Evolutionary conservation across 2,113 vertebrate species (phyloP).

Genomic region (Boulengeromyrus knoepffleri): DNA sequence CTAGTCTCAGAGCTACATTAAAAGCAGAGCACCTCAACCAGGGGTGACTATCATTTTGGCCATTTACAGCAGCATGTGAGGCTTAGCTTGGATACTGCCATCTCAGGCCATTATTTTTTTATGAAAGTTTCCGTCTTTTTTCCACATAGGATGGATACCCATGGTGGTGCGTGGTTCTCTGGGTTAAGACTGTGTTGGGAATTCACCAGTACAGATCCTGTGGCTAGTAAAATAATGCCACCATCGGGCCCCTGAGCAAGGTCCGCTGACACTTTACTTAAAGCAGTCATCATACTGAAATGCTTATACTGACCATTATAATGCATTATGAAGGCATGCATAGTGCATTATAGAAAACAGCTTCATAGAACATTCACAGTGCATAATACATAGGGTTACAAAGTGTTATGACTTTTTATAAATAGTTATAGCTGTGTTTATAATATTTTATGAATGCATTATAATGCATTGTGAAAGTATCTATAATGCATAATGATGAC

Average conservation of each 20-base stretch:
- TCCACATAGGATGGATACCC: background rate
- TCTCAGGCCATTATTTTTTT: background rate
- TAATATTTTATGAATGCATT: background rate
- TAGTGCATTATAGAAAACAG: background rate
- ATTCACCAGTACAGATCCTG: background rate
- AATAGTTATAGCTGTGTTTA: background rate
- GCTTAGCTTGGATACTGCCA: background rate
- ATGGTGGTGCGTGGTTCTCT: background rate
- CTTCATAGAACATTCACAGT: background rate
- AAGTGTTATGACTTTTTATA: background rate
- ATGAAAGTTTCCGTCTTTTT: background rate
- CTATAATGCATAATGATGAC: background rate
- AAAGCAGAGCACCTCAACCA: background rate
- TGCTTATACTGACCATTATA: background rate
- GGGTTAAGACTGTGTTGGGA: background rate
- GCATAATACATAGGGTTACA: background rate
- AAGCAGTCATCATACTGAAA: background rate
- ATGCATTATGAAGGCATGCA: background rate
- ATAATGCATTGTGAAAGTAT: background rate
- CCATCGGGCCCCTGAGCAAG: background rate
- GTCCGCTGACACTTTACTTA: background rate
- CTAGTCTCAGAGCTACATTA: background rate
- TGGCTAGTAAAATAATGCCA: background rate
- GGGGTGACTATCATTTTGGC: background rate
- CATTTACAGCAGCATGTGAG: background rate